Base-by-base conservation (phyloP, 2,113 vertebrate species). In the Cynoglossus semilaevis region DNA sequence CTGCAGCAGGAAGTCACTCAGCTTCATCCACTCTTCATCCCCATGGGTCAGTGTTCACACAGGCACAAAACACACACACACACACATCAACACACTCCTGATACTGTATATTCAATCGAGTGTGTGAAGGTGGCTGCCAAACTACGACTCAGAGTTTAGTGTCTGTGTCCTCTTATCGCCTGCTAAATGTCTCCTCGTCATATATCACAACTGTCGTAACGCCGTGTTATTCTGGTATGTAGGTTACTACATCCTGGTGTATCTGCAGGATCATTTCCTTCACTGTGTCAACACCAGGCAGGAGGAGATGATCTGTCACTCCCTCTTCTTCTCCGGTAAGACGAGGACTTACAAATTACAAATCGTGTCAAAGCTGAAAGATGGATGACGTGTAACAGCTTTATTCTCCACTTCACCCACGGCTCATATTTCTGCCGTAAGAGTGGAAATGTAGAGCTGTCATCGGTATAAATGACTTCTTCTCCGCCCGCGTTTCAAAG, bases 261-360 rank as follows among this genome's bases (percentile, higher is more conserved):
- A 92, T 75, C 85, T 96, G 76, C 90, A 93, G 40, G 93, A 90
- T 14, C 82, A 84, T 76, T 96, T 97, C 74, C 91, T 98, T 60
- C 96, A 98, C 61, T 89, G 96, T 15, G 90, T 98, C 80, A 97
- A 97, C 83, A 91, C 87, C 84, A 92, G 92, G 17, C 94, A 97
- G 82, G 93, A 95, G 74, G 94, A 97, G 67, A 76, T 95, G 62
- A 86, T 90, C 66, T 98, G 97, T 78, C 90, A 95, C 67, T 94
- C 92, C 71, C 91, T 98, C 43, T 98, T 98, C 87, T 84, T 96
- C 70, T 91, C 92, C 83, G 95, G 96, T 97, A 67, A 82, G 72
- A 56, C 4, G 3, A 40, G 8, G 8, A 52, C 18, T 50, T 15
- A 13, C n/a, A n/a, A n/a, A n/a, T n/a, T 6, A 18, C 16, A 42